Base-by-base conservation (phyloP, 2,797 vertebrate species). In the Arctocebus calabarensis region DNA sequence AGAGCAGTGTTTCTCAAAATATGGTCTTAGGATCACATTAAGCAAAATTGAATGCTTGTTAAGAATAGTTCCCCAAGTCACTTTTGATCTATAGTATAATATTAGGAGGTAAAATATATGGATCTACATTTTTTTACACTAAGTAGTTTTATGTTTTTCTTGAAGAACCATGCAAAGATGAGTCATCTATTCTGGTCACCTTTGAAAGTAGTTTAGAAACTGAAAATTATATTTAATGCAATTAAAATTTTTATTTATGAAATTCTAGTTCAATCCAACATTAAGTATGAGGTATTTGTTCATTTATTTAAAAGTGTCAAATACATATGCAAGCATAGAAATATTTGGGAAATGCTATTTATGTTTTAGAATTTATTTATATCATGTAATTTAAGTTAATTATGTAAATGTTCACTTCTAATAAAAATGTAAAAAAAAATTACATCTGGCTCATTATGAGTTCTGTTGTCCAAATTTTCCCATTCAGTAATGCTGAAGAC, bases 301-400 rank as follows among this genome's bases (percentile, higher is more conserved):
- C 19, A 34, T 77, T 90, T 37, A 27, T 87, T 48, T 40, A 90
- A 90, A 78, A 90, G 4, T 68, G 1, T 68, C 25, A 27, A 82
- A 73, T 59, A 6, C 13, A 14, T 59, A 32, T 45, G 32, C 4
- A 91, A 74, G 52, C 29, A 34, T 57, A 48, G 79, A 5, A 27
- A 57, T 37, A 32, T n/a, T 71, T 20, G 2, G 10, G 6, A 88
- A 61, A 79, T 0, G 59, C 8, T 78, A 25, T 77, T 48, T 27
- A 43, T 34, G 27, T 71, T 77, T 92, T 68, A 81, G 17, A 19
- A 48, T 91, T 79, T 84, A 48, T 88, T 79, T 88, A 48, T 78
- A 88, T 5, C 5, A 61, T n/a, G 3, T 45, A 61, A 74, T 61
- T 66, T 22, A 61, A 74, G 52, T 66, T 22, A 45, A 57, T 82